Evolutionary conservation across 2,113 vertebrate genomes (phyloP).

Genomic region (Corythaixoides concolor): DNA sequence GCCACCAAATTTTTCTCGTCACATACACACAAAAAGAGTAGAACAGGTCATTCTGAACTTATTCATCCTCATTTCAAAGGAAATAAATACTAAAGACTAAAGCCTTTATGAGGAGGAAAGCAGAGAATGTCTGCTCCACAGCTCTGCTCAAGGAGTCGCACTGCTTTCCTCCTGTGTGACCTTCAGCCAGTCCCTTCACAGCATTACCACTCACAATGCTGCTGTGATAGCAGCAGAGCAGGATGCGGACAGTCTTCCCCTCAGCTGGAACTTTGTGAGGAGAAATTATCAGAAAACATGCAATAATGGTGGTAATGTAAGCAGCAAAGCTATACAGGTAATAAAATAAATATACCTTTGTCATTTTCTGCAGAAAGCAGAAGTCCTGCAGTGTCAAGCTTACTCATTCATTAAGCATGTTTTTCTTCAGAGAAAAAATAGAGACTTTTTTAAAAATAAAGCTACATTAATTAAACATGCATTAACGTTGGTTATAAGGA

Average conservation of each 20-base stretch:
- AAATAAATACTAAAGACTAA: neutral
- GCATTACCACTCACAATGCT: rapidly evolving
- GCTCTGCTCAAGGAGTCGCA: neutral
- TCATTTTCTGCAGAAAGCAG: neutral
- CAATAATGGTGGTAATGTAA: neutral
- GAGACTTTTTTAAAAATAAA: neutral
- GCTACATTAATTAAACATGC: neutral
- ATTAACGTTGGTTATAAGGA: neutral
- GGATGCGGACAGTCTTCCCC: neutral
- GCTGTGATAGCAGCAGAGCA: rapidly evolving
- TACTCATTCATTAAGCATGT: neutral
- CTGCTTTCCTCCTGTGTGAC: neutral
- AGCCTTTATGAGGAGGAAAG: neutral
- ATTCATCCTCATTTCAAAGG: neutral
- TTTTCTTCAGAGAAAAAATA: neutral
- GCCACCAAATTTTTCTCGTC: neutral
- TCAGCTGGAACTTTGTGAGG: neutral
- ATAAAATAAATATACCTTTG: neutral
- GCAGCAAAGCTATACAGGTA: neutral
- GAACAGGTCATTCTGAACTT: neutral
- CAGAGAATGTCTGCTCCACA: neutral
- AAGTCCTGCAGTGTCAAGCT: neutral
- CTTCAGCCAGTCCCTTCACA: neutral
- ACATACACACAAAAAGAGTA: neutral
- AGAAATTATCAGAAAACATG: neutral